phyloP scores from a whole-genome alignment of 2,797 vertebrate genomes.

The Myripristis murdjan region DNA sequence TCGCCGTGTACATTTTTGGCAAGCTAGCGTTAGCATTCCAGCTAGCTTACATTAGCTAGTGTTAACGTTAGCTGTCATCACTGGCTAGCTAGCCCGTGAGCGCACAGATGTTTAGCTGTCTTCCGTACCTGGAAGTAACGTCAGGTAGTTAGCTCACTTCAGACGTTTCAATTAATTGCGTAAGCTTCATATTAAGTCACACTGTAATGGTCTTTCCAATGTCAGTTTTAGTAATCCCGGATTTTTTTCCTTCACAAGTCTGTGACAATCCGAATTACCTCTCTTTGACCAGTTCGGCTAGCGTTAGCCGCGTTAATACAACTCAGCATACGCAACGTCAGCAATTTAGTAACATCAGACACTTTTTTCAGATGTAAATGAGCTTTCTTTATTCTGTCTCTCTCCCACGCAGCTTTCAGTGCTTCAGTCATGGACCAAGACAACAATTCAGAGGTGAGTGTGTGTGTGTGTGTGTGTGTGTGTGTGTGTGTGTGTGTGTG shows the following conservation, averaged over 20 bases:
- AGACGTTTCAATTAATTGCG: neutral
- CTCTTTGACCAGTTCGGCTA: neutral
- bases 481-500: neutral
- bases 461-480: neutral
- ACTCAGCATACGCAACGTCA: constrained; percentile 63
- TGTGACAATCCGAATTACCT: too few relatives aligned
- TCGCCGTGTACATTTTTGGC: neutral
- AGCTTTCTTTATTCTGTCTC: constrained; percentile 23
- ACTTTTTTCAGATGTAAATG: neutral
- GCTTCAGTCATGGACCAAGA: constrained; percentile 82
- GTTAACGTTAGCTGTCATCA: constrained; percentile 55
- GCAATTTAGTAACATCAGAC: constrained; percentile 25
- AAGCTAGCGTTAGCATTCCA: neutral
- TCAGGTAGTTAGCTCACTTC: constrained; percentile 7
- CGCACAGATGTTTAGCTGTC: constrained; percentile 8
- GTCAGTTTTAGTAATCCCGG: neutral
- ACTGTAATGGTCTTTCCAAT: neutral
- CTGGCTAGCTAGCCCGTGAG: constrained; percentile 45
- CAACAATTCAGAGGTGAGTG: constrained; percentile 81
- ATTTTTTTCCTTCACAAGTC: neutral
- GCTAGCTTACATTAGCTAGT: constrained; percentile 60
- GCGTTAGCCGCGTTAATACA: constrained; percentile 13
- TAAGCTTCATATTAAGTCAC: neutral
- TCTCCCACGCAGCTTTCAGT: constrained; percentile 50
- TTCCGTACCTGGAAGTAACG: constrained; percentile 27